Evolutionary conservation across 2,797 vertebrate genomes (phyloP).

Genomic region (Discoglossus pictus): DNA sequence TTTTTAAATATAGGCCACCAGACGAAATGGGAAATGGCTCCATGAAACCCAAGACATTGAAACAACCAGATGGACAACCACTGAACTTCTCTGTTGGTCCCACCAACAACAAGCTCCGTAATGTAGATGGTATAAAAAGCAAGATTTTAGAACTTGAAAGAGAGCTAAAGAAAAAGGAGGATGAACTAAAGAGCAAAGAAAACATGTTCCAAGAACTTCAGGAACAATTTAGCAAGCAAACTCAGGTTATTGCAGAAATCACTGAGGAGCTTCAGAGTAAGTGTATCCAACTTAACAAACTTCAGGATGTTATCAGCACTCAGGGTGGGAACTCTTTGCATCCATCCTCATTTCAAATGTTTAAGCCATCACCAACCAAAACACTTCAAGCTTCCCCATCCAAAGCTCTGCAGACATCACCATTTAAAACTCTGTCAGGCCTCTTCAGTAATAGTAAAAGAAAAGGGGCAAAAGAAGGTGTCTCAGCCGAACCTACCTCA

Average conservation of each 20-base stretch:
- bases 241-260: constrained; percentile 74
- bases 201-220: constrained; percentile 74
- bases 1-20: constrained; percentile 58
- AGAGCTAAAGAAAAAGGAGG: constrained; percentile 79
- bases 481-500: constrained; percentile 88
- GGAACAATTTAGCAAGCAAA: constrained; percentile 79
- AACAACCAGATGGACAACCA: constrained; percentile 64
- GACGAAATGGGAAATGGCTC: constrained; percentile 86
- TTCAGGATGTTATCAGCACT: constrained; percentile 76
- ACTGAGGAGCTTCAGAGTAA: constrained; percentile 84
- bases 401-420: constrained; percentile 62
- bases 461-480: constrained; percentile 88
- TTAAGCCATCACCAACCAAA: constrained; percentile 28
- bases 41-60: constrained; percentile 83
- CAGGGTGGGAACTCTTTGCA: constrained; percentile 63
- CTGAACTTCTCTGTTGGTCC: constrained; percentile 54
- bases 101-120: constrained; percentile 57
- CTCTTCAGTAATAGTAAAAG: constrained; percentile 74
- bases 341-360: constrained; percentile 63
- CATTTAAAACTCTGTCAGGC: constrained; percentile 66
- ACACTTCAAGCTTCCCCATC: constrained; percentile 28
- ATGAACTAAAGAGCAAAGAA: constrained; percentile 75
- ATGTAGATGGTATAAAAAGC: constrained; percentile 68
- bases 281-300: constrained; percentile 80
- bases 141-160: constrained; percentile 81